Base-by-base conservation (phyloP, 2,888 invertebrate genomes). In the Venustoraphidia nigricollis region DNA sequence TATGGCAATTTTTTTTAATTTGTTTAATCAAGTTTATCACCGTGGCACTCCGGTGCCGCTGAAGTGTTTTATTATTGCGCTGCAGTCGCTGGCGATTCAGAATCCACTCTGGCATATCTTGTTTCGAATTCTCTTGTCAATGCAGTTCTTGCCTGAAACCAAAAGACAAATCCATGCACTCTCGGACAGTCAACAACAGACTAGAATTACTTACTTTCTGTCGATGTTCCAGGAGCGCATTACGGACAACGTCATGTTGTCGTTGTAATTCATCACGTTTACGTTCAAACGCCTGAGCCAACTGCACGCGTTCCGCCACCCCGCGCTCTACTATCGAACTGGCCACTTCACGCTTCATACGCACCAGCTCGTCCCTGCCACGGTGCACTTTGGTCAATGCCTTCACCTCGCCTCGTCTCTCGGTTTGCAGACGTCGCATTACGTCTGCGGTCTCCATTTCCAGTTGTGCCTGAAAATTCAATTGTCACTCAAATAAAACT, bases 331-430 rank as follows among this genome's bases (percentile, higher is more conserved):
- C 92, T 8, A 92, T 82, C 58, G 81, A 76, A 51, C 75, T 77
- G 44, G 77, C 77, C 3, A 92, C 89, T 72, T 93, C 84, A 61
- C 92, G 70, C 65, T 90, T 91, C 65, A 87, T 83, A 62, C 89
- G 73, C 53, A 83, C 81, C 57, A 94, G 75, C 64, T 95, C 95
- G 56, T 89, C 92, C 58, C 92, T 86, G 66, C 95, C 93, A 56
- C 86, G 79, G 64, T 92, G 90, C 51, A 83, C 83, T 63, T 91
- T 88, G 27, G 86, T 82, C 51, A 95, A 70, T 44, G 80, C 79
- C 63, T 91, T 92, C 51, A 92, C 88, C 65, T 94, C 93, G 57
- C 86, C 88, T 55, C 90, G 81, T 52, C 90, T 80, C 50, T 83
- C 81, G 49, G 81, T 79, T 57, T 92, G 89, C 55, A 94, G 68